Percentiles rank a stretch among this genome's conserved stretches.
phyloP scores from a whole-genome alignment of 2,113 vertebrate genomes.

The Sphyrna mokarran region DNA sequence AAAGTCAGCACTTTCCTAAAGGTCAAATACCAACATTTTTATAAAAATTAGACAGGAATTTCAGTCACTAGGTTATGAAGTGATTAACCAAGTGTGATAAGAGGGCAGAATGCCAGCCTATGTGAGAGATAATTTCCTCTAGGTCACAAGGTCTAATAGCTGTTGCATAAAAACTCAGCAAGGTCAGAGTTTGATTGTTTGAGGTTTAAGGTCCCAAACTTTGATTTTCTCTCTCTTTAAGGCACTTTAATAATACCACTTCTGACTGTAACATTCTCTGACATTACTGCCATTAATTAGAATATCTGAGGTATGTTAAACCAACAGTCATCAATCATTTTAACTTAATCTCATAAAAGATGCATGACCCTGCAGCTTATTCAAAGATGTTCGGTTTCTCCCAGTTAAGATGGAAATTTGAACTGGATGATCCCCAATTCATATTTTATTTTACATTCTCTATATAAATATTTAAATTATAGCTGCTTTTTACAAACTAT shows the following conservation, averaged over 20 bases:
- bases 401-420: not conserved
- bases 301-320: not conserved
- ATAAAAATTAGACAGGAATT: not conserved
- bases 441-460: not conserved
- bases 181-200: constrained; percentile 1
- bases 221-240: not conserved
- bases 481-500: not conserved
- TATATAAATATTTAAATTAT: not conserved
- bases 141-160: not conserved
- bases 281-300: not conserved
- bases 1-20: not conserved
- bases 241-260: not conserved
- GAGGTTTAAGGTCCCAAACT: not conserved
- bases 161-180: not conserved
- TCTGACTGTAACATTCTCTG: not conserved
- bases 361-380: not conserved
- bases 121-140: not conserved
- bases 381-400: not conserved
- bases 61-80: not conserved
- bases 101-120: not conserved
- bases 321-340: not conserved
- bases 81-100: not conserved
- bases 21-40: not conserved
- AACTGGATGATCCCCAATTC: not conserved
- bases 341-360: not conserved